phyloP scores from a whole-genome alignment of 37 sponge, comb jelly and placozoan species.

The Spongilla lacustris region DNA sequence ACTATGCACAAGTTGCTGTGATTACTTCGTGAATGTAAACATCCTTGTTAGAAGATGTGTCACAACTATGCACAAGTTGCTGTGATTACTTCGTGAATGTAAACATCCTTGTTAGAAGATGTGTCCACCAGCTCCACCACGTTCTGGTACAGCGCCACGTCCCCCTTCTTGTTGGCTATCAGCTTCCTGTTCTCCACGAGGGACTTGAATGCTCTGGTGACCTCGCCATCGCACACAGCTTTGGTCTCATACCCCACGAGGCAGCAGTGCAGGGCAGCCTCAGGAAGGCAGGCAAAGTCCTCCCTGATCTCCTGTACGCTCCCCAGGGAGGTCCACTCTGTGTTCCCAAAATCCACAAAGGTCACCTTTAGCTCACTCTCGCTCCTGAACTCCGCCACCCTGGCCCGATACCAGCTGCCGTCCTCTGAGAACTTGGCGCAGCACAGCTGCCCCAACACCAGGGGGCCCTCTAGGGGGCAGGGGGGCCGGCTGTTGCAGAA shows the following conservation, averaged over 20 bases:
- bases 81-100: slow-evolving; percentile 8
- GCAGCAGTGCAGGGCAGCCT: slow-evolving; percentile 41
- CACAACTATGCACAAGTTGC: background rate
- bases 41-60: background rate
- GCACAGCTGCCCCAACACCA: slow-evolving; percentile 38
- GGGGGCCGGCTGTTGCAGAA: background rate
- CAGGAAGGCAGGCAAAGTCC: slow-evolving; percentile 32
- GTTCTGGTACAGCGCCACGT: background rate
- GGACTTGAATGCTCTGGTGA: background rate
- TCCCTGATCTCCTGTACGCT: background rate
- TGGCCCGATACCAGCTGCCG: slow-evolving; percentile 60
- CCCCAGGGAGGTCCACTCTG: background rate
- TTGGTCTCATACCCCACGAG: slow-evolving; percentile 14
- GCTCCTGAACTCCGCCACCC: background rate
- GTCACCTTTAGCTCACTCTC: background rate
- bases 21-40: slow-evolving; percentile 23
- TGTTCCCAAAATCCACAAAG: slow-evolving; percentile 59
- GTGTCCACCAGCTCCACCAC: slow-evolving; percentile 52
- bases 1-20: background rate
- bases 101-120: slow-evolving; percentile 7
- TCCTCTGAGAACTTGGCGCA: slow-evolving; percentile 50
- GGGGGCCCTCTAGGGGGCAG: background rate
- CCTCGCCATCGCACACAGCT: background rate
- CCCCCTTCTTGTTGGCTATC: background rate
- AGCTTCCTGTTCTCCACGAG: slow-evolving; percentile 2